Percentiles rank a stretch among this genome's conserved stretches.
phyloP scores from a whole-genome alignment of 2,797 vertebrate genomes.

The Emys orbicularis region DNA sequence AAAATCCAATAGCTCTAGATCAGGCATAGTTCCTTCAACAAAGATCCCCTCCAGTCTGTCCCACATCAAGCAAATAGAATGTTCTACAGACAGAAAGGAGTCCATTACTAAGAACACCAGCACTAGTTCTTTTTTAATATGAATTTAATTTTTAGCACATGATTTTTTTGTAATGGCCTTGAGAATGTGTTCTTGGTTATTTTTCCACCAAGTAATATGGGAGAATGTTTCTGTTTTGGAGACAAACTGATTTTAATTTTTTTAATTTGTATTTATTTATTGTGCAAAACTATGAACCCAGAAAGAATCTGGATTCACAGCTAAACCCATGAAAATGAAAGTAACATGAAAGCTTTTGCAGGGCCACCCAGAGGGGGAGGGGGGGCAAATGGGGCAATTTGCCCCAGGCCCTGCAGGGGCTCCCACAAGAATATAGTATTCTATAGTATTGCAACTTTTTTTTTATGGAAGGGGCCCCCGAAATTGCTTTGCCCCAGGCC shows the following conservation, averaged over 20 bases:
- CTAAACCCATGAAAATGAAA: not conserved
- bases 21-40: not conserved
- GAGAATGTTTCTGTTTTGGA: not conserved
- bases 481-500: too few relatives aligned
- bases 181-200: not conserved
- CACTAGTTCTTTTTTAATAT: not conserved
- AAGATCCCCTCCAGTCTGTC: not conserved
- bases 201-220: not conserved
- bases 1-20: not conserved
- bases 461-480: too few relatives aligned
- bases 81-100: not conserved
- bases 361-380: too few relatives aligned
- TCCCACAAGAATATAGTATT: too few relatives aligned
- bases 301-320: not conserved
- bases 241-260: not conserved
- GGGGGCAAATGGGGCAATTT: too few relatives aligned
- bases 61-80: not conserved
- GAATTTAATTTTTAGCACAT: not conserved
- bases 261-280: not conserved
- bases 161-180: not conserved
- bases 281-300: not conserved
- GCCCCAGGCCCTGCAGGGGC: too few relatives aligned
- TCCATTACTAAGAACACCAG: not conserved
- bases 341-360: not conserved
- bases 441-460: too few relatives aligned